These are phyloP conservation scores for Vireo griseus DNA, from an alignment of 2,797 vertebrate genomes.

Conservation along the genomic window DNA sequence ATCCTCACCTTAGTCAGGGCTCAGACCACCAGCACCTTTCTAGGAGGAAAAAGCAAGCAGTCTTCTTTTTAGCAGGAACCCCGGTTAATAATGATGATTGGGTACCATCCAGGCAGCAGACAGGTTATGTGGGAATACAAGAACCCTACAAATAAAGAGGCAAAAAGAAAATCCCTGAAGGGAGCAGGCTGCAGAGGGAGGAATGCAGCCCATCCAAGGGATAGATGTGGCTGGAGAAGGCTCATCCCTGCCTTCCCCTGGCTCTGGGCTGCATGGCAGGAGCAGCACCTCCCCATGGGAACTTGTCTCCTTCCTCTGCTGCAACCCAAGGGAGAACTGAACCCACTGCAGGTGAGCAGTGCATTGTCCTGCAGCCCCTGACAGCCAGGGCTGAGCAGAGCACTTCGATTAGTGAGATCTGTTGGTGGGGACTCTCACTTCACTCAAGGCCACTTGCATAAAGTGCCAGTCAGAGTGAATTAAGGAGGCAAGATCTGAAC, in stretches of 20 bases:
- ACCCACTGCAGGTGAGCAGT: not conserved
- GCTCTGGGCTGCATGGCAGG: accelerated
- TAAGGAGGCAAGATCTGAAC: not conserved
- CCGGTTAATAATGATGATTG: not conserved
- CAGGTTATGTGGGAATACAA: not conserved
- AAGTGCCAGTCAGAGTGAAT: not conserved
- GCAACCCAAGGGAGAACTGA: not conserved
- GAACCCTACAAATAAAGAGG: not conserved
- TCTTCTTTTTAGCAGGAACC: not conserved
- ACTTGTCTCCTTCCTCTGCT: not conserved
- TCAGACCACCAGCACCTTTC: not conserved
- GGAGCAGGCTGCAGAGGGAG: not conserved
- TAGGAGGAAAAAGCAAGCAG: not conserved
- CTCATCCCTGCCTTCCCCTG: not conserved
- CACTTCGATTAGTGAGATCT: not conserved
- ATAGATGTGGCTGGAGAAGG: not conserved
- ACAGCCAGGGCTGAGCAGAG: not conserved
- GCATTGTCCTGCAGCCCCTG: accelerated
- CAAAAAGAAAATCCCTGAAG: not conserved
- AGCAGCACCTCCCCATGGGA: not conserved
- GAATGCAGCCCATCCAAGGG: not conserved
- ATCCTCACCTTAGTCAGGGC: not conserved
- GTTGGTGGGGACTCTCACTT: not conserved
- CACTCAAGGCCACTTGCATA: not conserved
- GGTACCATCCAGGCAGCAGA: not conserved